Evolutionary conservation across 1,140 invertebrate species (phyloP), one percentile per base, ranked within the genome.

Genomic region (Battus philenor): DNA sequence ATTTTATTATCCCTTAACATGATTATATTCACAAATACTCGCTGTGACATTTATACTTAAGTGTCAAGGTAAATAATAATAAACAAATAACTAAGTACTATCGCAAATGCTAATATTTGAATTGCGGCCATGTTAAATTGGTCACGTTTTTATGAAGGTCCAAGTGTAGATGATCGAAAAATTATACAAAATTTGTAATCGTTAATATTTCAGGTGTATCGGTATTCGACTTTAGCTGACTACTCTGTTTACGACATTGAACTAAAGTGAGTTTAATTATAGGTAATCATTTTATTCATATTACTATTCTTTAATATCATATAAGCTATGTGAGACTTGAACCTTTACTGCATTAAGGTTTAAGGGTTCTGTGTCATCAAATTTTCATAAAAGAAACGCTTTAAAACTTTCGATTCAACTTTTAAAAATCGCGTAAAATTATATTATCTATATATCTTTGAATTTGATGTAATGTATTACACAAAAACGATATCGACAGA

Each of bases 211-310:
- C 66, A 79, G 76, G 47, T 79, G 3, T 83, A 80, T 43, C 58
- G 77, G 39, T 69, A 83, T 48, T 80, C 76, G n/a, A 63, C 50
- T 26, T 44, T 69, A 20, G 74, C 73, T 8, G 68, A 74, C 24
- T 81, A 73, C 34, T 73, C 59, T 2, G 51, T 84, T 1, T 79
- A 72, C 7, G 56, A 68, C 48, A 50, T 68, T 22, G 64, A 68
- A 47, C 63, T 63, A 24, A 71, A 72, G 65, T 81, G 49, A 74
- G 64, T 66, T 38, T 36, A 16, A 52, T 6, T 9, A 27, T 9
- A 10, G 5, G 2, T 31, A 44, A 13, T 27, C 26, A 13, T 17
- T 36, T 36, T 6, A 12, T 15, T 32, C 16, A 7, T 32, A 4
- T 27, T 9, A 27, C 10, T 9, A 27, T 5, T 5, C 22, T 24